phyloP scores from a whole-genome alignment of 2,888 invertebrate species.

The Megamerina dolium region DNA sequence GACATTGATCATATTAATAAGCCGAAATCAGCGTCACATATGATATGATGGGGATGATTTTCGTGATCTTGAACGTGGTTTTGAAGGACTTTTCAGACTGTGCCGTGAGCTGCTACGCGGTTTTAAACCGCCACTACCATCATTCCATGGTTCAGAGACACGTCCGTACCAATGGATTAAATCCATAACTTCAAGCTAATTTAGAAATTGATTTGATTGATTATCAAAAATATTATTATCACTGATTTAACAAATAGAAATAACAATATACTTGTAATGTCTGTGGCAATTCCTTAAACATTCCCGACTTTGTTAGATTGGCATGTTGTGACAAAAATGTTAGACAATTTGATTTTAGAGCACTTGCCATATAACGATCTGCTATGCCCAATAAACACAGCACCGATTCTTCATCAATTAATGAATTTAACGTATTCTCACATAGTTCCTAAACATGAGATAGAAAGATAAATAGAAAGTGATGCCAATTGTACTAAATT shows the following conservation, averaged over 20 bases:
- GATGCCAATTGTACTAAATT: background rate
- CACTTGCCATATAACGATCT: conserved; percentile 59
- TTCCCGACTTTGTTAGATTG: conserved; percentile 38
- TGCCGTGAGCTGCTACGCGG: conserved; percentile 35
- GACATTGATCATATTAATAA: too few species aligned
- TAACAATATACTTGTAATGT: conserved; percentile 33
- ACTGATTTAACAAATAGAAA: background rate
- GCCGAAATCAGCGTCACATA: conserved; percentile 35
- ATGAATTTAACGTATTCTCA: conserved; percentile 56
- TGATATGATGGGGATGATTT: conserved; percentile 45
- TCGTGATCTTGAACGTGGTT: conserved; percentile 39
- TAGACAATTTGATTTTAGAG: conserved; percentile 40
- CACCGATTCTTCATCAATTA: conserved; percentile 59
- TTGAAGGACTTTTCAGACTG: conserved; percentile 42
- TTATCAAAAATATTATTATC: background rate
- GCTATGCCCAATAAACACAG: conserved; percentile 61
- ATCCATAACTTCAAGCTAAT: conserved; percentile 42
- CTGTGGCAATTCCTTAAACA: conserved; percentile 41
- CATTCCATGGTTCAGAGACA: conserved; percentile 43
- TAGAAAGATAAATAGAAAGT: background rate
- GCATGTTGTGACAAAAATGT: conserved; percentile 43
- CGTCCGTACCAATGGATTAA: conserved; percentile 45
- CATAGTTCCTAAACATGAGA: conserved; percentile 52
- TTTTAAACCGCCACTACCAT: conserved; percentile 39
- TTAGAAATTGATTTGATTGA: background rate